Base-by-base conservation (phyloP, 1,140 invertebrate species). In the Leptopilina clavipes region DNA sequence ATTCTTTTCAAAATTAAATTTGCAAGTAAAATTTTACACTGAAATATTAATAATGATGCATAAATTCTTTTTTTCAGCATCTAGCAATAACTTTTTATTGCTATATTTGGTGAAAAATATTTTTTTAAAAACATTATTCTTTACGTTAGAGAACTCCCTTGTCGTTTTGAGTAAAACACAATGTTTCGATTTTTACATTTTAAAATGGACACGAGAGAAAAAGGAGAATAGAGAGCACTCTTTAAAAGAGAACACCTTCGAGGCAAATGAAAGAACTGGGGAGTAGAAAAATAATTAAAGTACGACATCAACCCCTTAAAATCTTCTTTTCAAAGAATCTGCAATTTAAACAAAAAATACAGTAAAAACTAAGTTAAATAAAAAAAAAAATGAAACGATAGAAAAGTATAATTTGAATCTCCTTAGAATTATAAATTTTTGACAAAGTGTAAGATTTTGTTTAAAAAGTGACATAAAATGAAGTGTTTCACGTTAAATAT, bases 201-300 rank as follows among this genome's bases (percentile, higher is more conserved):
- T 14, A 65, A 3, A 8, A 12, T 22, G 25, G 22, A 65, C 12
- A 65, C 37, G 11, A 14, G 25, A 12, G n/a, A 31, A 65, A 65
- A 65, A 65, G 11, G 14, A 65, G 59, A 65, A 65, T 65, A n/a
- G 22, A 31, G 59, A 3, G n/a, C 59, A n/a, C 25, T 14, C 22
- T n/a, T n/a, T 31, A 11, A 2, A 14, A 65, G 25, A 65, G 59
- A 65, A 65, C 25, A 31, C 59, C 59, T 65, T 37, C 25, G 22
- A 31, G 59, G 59, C 59, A 65, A 31, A 31, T 14, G 56, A 12
- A 65, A 65, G 25, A 65, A 65, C 59, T 65, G 59, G 59, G 25
- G 25, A 22, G 59, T 65, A 65, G 22, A 31, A 31, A 65, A 22
- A 65, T 65, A 65, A 65, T 65, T 65, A 65, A 65, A 65, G 59